Conservation (phyloP, 1,140 invertebrate genomes). For the Spodoptera frugiperda region DNA sequence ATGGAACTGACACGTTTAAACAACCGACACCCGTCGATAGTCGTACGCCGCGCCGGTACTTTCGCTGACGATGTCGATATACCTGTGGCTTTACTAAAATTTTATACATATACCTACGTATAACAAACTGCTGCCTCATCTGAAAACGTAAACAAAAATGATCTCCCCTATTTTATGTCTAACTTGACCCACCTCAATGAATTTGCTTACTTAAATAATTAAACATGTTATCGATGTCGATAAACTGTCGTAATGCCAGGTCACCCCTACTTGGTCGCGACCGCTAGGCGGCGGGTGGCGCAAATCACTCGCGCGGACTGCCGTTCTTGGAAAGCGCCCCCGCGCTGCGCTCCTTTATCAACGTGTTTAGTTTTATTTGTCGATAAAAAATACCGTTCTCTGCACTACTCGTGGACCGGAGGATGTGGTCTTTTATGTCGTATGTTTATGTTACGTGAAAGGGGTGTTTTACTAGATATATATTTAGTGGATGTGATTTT, state of each 20-base stretch:
- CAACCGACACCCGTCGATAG: conserved; percentile 22
- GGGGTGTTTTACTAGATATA: conserved; percentile 7
- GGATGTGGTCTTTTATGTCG: conserved; percentile 42
- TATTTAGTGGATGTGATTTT: not conserved
- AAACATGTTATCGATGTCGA: conserved; percentile 66
- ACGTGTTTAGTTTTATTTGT: conserved; percentile 64
- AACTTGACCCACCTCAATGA: conserved; percentile 24
- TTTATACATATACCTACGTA: no score
- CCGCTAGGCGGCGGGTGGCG: conserved; percentile 78
- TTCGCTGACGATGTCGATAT: conserved; percentile 7
- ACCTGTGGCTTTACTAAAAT: no score
- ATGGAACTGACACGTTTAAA: conserved; percentile 48
- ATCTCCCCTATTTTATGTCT: conserved; percentile 7
- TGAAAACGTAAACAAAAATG: not conserved
- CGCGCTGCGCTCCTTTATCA: conserved; percentile 59
- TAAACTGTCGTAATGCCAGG: conserved; percentile 53
- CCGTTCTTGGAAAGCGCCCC: conserved; percentile 73
- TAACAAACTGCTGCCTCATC: not conserved
- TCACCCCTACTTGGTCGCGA: conserved; percentile 77
- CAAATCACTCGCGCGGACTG: conserved; percentile 84
- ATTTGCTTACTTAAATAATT: conserved; percentile 25
- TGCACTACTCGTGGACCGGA: conserved; percentile 34
- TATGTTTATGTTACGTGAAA: conserved; percentile 36
- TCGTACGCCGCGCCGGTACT: not conserved
- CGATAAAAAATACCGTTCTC: conserved; percentile 57